A percentile compares a stretch with the other conserved stretches of the same genome.
phyloP scores from a whole-genome alignment of 2,888 invertebrate genomes.

The Tridacna crocea region DNA sequence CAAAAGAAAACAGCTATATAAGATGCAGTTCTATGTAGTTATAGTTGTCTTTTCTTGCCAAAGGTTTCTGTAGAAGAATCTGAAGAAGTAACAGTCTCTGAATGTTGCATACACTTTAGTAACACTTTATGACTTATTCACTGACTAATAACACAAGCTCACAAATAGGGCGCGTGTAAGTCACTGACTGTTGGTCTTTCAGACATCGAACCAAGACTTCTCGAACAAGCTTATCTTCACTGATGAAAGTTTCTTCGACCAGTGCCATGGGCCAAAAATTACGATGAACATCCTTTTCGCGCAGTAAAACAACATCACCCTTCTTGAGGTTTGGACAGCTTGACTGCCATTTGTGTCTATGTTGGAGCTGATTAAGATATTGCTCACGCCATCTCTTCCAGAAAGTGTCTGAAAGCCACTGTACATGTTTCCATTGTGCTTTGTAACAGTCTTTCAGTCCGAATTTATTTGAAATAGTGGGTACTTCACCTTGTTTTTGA shows the following conservation, averaged over 20 bases:
- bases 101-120: no score
- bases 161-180: no score
- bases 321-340: not conserved
- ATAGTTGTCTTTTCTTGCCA: no score
- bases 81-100: no score
- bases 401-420: not conserved
- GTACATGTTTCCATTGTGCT: not conserved
- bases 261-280: not conserved
- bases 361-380: not conserved
- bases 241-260: not conserved
- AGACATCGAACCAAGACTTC: not conserved
- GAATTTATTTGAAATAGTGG: not conserved
- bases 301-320: not conserved
- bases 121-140: no score
- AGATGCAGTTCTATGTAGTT: no score
- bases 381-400: not conserved
- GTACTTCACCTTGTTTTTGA: not conserved
- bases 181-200: no score
- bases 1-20: no score
- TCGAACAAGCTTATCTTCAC: not conserved
- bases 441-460: not conserved
- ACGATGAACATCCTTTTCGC: not conserved
- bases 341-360: not conserved
- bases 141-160: no score
- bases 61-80: no score